Percentiles rank a stretch among this genome's conserved stretches.
Evolutionary conservation across 2,888 invertebrate genomes (phyloP).

Genomic region (Macrostomum cliftonense): DNA sequence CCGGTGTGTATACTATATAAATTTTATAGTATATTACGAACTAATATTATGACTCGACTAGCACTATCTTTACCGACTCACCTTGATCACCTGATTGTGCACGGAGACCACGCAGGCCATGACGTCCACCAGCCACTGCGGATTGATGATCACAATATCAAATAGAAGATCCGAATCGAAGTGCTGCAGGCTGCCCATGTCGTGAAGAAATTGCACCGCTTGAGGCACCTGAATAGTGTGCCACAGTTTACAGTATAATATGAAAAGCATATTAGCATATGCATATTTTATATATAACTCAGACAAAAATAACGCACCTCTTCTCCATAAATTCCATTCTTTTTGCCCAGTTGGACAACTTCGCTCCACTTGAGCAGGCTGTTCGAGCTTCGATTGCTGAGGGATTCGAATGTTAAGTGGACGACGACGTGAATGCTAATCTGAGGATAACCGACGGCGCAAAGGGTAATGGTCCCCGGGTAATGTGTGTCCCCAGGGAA

Average conservation of each 20-base stretch:
- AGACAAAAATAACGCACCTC: conserved; percentile 7
- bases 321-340: conserved; percentile 14
- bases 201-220: conserved; percentile 32
- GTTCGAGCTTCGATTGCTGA: conserved; percentile 9
- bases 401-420: too few species aligned
- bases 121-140: conserved; percentile 35
- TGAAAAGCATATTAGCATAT: too few species aligned
- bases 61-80: conserved; percentile 9
- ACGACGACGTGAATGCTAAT: too few species aligned
- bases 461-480: too few species aligned
- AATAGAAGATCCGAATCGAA: conserved; percentile 27
- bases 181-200: conserved; percentile 32
- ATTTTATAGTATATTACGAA: too few species aligned
- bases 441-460: too few species aligned
- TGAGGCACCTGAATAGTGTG: conserved; percentile 22
- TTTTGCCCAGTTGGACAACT: conserved; percentile 10
- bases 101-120: conserved; percentile 34
- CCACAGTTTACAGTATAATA: too few species aligned
- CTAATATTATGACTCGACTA: too few species aligned
- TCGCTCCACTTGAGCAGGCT: conserved; percentile 12
- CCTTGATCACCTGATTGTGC: conserved; percentile 26
- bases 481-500: too few species aligned
- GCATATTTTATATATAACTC: too few species aligned
- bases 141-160: conserved; percentile 28
- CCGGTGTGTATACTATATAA: too few species aligned